A percentile compares a stretch with the other conserved stretches of the same genome.
Conservation (phyloP, 1,140 invertebrate species). For the Rhyzopertha dominica region DNA sequence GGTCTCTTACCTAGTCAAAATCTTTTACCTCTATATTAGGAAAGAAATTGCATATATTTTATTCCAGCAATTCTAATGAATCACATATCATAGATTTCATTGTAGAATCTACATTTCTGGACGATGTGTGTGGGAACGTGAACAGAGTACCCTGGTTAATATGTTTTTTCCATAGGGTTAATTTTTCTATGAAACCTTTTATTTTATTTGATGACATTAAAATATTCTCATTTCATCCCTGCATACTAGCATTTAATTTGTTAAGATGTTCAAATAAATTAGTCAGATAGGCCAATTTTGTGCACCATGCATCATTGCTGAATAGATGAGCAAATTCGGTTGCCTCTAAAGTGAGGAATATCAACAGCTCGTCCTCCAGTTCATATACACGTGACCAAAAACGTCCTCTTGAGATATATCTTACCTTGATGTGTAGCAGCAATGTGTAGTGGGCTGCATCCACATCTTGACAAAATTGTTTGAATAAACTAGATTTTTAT, state of each 20-base stretch:
- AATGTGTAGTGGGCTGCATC: too few species aligned
- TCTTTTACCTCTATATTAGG: conserved; percentile 5
- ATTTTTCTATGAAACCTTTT: conserved; percentile 7
- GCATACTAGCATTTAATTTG: conserved; percentile 5
- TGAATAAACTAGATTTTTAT: conserved; percentile 4
- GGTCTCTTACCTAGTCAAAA: neutral
- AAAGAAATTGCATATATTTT: conserved; percentile 2
- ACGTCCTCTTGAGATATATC: conserved; percentile 2
- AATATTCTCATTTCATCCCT: conserved; percentile 6
- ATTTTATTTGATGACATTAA: neutral
- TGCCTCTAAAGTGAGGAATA: conserved; percentile 6
- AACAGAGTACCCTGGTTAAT: conserved; percentile 5
- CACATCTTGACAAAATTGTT: conserved; percentile 5
- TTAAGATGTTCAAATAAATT: conserved; percentile 8
- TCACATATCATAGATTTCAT: too few species aligned
- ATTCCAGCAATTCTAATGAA: too few species aligned
- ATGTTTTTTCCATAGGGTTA: conserved; percentile 5
- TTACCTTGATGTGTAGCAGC: too few species aligned
- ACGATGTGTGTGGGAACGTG: too few species aligned
- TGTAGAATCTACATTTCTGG: too few species aligned
- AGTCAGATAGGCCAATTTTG: conserved; percentile 3
- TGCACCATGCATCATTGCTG: conserved; percentile 5
- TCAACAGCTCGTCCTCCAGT: conserved; percentile 3
- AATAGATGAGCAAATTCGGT: conserved; percentile 6
- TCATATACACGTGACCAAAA: conserved; percentile 6